These are phyloP conservation scores for Hypsibius dujardini DNA, from an alignment of 1,140 invertebrate species.

Conservation along the genomic window DNA sequence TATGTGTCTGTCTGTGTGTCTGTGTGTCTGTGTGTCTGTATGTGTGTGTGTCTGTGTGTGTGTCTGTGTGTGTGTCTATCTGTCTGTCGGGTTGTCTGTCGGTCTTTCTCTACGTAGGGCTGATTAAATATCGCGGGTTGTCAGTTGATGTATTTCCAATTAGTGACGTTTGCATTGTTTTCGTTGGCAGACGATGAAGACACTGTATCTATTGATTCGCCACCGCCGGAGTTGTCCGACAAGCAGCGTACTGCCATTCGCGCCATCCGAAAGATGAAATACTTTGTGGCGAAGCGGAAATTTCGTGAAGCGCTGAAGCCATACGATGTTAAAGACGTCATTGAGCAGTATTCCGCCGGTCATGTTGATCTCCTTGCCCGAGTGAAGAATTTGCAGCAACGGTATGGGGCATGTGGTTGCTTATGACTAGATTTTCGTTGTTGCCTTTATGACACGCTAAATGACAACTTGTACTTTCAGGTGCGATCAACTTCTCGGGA, in stretches of 20 bases:
- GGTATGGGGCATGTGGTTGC: conserved; percentile 36
- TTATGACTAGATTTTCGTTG: no score
- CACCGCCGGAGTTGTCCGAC: conserved; percentile 51
- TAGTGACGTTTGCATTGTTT: neutral
- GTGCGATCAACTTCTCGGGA: conserved; percentile 80
- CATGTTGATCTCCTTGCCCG: conserved; percentile 71
- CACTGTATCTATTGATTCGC: neutral
- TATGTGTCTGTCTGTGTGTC: no score
- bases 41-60: no score
- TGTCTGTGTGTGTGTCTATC: no score
- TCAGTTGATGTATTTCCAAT: no score
- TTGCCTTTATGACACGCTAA: conserved; percentile 3
- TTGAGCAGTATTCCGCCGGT: conserved; percentile 82
- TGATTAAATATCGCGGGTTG: no score
- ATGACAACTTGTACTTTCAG: conserved; percentile 36
- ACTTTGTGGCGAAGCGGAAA: conserved; percentile 71
- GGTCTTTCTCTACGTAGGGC: no score
- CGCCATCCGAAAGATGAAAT: conserved; percentile 77
- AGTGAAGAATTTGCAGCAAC: conserved; percentile 66
- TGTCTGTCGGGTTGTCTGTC: no score
- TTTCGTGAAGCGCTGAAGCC: conserved; percentile 87
- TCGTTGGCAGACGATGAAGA: neutral
- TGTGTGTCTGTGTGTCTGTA: no score
- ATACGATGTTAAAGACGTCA: conserved; percentile 91
- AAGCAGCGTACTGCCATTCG: conserved; percentile 76